phyloP scores from a whole-genome alignment of 2,797 vertebrate species.

The Huso huso region DNA sequence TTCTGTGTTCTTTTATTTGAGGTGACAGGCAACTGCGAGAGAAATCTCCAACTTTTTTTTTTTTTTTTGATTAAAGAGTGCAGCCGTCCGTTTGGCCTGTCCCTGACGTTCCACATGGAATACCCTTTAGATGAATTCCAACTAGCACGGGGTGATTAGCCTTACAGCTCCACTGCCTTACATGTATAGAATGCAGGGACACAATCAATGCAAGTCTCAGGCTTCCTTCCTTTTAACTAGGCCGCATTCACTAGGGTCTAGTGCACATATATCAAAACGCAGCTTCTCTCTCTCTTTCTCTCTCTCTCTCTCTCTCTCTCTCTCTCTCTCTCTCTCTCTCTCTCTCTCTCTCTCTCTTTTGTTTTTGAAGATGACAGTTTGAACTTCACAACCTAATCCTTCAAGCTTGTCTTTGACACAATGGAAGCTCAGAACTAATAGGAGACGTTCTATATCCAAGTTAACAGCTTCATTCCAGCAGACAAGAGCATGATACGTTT shows the following conservation, averaged over 20 bases:
- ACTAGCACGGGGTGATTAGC: conserved; percentile 40
- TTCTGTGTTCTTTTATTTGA: conserved; percentile 45
- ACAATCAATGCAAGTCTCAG: conserved; percentile 28
- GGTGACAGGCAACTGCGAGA: conserved; percentile 60
- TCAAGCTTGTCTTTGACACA: conserved; percentile 50
- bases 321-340: too few species aligned
- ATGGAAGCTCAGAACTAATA: conserved; percentile 37
- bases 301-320: not conserved
- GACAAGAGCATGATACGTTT: conserved; percentile 14
- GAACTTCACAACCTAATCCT: conserved; percentile 67
- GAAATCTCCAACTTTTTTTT: conserved; percentile 48
- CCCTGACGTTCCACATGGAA: conserved; percentile 41
- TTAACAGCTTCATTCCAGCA: conserved; percentile 55
- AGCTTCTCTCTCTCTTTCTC: too few species aligned
- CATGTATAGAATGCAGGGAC: conserved; percentile 36
- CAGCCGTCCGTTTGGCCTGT: conserved; percentile 50
- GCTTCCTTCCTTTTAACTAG: conserved; percentile 38
- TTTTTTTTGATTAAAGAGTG: conserved; percentile 37
- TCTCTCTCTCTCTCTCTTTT: not conserved
- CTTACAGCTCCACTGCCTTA: conserved; percentile 21
- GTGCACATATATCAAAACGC: conserved; percentile 23
- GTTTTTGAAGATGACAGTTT: conserved; percentile 52
- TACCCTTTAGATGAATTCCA: conserved; percentile 55
- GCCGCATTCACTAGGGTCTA: conserved; percentile 27
- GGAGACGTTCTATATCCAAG: conserved; percentile 4